phyloP scores from a whole-genome alignment of 2,888 invertebrate species.

The Acrobeloides nanus region DNA sequence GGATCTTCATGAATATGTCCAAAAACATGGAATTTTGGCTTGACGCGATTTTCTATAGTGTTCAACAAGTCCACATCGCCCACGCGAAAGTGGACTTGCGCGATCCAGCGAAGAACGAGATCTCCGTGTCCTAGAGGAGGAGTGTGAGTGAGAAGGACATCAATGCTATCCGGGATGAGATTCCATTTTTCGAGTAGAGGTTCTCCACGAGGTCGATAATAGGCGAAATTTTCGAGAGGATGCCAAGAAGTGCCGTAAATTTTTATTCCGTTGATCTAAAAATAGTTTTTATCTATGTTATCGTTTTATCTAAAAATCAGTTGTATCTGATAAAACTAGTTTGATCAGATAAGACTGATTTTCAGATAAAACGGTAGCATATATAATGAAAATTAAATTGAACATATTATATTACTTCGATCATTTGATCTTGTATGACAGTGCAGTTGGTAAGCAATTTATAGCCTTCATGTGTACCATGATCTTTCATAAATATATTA shows the following conservation, averaged over 20 bases:
- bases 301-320: no score
- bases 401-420: constrained; percentile 51
- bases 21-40: constrained; percentile 75
- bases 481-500: no score
- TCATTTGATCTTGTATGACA: constrained; percentile 68
- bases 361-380: no score
- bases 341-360: no score
- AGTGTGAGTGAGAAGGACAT: constrained; percentile 76
- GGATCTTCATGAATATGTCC: constrained; percentile 76
- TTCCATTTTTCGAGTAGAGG: constrained; percentile 74
- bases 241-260: constrained; percentile 50
- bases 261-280: constrained; percentile 43
- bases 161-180: constrained; percentile 68
- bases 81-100: no score
- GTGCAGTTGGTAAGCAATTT: constrained; percentile 68
- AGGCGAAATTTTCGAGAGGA: constrained; percentile 42
- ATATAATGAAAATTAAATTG: no score
- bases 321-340: no score
- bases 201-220: constrained; percentile 58
- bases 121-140: constrained; percentile 23
- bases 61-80: constrained; percentile 34
- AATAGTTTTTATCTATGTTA: no score
- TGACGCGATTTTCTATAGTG: constrained; percentile 62
- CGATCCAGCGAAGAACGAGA: no score
- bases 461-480: constrained; percentile 35